Base-by-base conservation (phyloP, 2,113 vertebrate species). In the Polypterus bichir region DNA sequence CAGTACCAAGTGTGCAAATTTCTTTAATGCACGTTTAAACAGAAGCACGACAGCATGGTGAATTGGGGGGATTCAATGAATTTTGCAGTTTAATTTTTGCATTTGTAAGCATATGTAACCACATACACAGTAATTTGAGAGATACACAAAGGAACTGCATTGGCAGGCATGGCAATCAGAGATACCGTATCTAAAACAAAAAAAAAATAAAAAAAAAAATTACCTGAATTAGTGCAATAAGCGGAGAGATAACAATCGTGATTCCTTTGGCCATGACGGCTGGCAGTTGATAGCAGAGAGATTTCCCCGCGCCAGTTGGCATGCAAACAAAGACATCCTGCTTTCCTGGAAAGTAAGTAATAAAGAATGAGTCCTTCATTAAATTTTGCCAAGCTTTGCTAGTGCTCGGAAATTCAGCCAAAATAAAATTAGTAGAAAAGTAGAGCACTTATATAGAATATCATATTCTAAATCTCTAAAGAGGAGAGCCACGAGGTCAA, bases 201-300 rank as follows among this genome's bases (percentile, higher is more conserved):
- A 2, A 1, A 27, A 27, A 27, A 27, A 27, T 1, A 27, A 27
- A 27, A 27, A 27, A 27, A 27, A 27, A 27, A 51, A 75, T 84
- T 76, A 97, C 97, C 92, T 98, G 94, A 67, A 99, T 99, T 73
- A 99, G 81, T 46, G 97, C 94, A 73, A 99, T 94, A 60, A 99
- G 83, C 46, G 97, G 97, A 65, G 95, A 99, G 70, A 99, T 81
- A 64, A 99, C 93, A 68, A 99, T 77, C 57, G 93, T 94, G 70
- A 98, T 92, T 53, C 97, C 97, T 62, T 77, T 70, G 57, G 91
- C 81, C 80, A 97, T 66, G 7, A 98, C 66, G 54, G 95, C 97
- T 63, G 97, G 97, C 47, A 99, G 90, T 80, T 98, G 95, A 76
- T 95, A 99, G 69, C 95, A 98, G 47, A 99, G 77, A 52, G 96